Evolutionary conservation across 2,797 vertebrate species (phyloP).

Genomic region (Neopelma chrysocephalum): DNA sequence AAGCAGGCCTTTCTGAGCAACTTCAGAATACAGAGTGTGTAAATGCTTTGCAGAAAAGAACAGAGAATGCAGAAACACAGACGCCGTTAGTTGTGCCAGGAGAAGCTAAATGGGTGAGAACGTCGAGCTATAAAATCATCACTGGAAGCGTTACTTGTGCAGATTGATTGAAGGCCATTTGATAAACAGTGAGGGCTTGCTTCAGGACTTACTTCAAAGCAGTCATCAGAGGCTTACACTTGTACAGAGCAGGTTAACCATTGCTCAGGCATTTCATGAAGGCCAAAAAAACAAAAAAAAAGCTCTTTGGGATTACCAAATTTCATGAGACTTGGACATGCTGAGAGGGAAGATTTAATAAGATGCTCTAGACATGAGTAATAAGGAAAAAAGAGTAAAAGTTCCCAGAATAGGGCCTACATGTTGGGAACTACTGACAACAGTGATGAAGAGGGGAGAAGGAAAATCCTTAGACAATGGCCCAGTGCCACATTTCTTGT

Average conservation of each 20-base stretch:
- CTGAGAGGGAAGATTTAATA: background rate
- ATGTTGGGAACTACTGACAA: background rate
- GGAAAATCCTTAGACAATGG: background rate
- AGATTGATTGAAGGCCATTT: background rate
- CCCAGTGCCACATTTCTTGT: background rate
- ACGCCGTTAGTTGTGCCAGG: background rate
- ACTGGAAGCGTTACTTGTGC: background rate
- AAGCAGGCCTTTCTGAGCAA: background rate
- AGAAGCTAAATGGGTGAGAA: background rate
- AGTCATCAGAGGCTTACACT: background rate
- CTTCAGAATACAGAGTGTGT: background rate
- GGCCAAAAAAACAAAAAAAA: background rate
- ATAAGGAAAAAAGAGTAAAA: background rate
- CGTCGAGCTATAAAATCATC: background rate
- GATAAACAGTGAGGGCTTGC: background rate
- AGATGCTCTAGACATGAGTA: background rate
- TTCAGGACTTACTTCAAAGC: background rate
- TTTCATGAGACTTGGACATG: background rate
- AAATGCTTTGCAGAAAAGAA: background rate
- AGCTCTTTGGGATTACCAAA: background rate
- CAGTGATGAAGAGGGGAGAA: background rate
- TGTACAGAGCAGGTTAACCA: background rate
- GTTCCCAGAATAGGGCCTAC: fast-evolving
- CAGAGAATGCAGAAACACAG: background rate
- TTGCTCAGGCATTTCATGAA: background rate